These are phyloP conservation scores for Platycheirus albimanus DNA, from an alignment of 2,888 invertebrate genomes.

Conservation along the genomic window DNA sequence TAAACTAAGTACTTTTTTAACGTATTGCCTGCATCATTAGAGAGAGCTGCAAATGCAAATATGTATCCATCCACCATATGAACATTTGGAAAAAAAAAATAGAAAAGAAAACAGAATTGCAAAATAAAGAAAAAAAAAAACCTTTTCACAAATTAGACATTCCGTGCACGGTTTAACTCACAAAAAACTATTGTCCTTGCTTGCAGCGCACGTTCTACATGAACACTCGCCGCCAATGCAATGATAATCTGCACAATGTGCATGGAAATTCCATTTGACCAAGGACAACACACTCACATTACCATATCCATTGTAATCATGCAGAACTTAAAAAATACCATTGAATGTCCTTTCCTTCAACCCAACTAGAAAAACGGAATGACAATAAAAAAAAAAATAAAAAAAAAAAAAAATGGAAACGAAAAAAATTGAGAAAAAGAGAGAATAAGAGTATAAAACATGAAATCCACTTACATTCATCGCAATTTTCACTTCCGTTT, in stretches of 20 bases:
- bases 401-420: slow-evolving; percentile 9
- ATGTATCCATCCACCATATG: slow-evolving; percentile 42
- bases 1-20: slow-evolving; percentile 30
- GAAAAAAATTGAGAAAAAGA: slow-evolving; percentile 36
- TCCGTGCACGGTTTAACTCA: slow-evolving; percentile 47
- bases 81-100: slow-evolving; percentile 23
- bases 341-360: slow-evolving; percentile 20
- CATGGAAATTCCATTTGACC: slow-evolving; percentile 72
- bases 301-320: slow-evolving; percentile 71
- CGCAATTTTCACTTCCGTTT: slow-evolving; percentile 88
- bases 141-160: slow-evolving; percentile 64
- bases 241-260: slow-evolving; percentile 65
- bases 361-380: slow-evolving; percentile 15
- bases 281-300: slow-evolving; percentile 68
- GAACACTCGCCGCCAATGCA: slow-evolving; percentile 37
- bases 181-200: slow-evolving; percentile 50
- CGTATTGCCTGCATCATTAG: slow-evolving; percentile 56
- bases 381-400: slow-evolving; percentile 26
- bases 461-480: slow-evolving; percentile 84
- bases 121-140: slow-evolving; percentile 21
- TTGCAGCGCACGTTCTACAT: slow-evolving; percentile 42
- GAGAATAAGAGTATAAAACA: slow-evolving; percentile 69
- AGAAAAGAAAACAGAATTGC: background rate
- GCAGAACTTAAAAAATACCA: slow-evolving; percentile 57
- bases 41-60: slow-evolving; percentile 40